Base-by-base conservation (phyloP, 1,140 invertebrate species). In the Laodelphax striatellus region DNA sequence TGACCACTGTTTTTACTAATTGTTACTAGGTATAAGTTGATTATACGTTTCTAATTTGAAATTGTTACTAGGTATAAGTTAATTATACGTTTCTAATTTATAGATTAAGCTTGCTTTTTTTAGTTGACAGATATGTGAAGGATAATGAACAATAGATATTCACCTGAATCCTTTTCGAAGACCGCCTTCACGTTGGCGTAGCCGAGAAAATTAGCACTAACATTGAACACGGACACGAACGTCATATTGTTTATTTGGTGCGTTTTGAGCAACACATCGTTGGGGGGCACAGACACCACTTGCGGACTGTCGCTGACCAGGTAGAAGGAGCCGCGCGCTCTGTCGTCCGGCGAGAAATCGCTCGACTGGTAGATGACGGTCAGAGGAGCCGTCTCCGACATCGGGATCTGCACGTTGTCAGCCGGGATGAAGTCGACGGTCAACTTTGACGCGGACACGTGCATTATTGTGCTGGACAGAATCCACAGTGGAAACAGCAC, bases 181-280 rank as follows among this genome's bases (percentile, higher is more conserved):
- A 68, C 52, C 0, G 73, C 57, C 19, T 66, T 67, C 11, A 77
- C 62, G 53, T 72, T 69, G 1, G 74, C 73, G 62, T 79, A 77
- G 67, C 85, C 85, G 44, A 88, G 69, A 70, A 86, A 87, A 10
- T 79, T 73, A 21, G 79, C 85, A 22, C 73, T 74, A 0, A 85
- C 60, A 61, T 79, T 77, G 24, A 86, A 71, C 2, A 63, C 65
- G 6, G 74, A 71, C 10, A 70, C 64, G 68, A 74, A 81, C 72
- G 68, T 74, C 66, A 14, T 74, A 62, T 11, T 70, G 22, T 5
- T 64, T 22, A 10, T 64, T n/a, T 6, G 74, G 66, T 5, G 62
- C 24, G 66, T 74, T 74, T 11, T 58, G 65, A 62, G 22, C 14
- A 62, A 17, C 16, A 58, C 22, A 14, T 58, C 46, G 3, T n/a